Base-by-base conservation (phyloP, 2,113 vertebrate species). In the Ctenodactylus gundi region DNA sequence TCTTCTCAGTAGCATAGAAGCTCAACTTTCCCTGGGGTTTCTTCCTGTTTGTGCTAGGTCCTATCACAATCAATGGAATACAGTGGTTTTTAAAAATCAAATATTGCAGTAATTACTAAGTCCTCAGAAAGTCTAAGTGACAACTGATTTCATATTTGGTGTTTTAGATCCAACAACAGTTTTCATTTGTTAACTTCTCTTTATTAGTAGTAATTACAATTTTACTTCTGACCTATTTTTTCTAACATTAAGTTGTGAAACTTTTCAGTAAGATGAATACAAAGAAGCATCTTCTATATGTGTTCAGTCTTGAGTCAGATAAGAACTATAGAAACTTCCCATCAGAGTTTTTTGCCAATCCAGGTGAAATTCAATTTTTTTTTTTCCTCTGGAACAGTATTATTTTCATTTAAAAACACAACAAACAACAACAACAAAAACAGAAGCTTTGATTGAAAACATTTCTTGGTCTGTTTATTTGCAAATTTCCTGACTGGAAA, bases 121-220 rank as follows among this genome's bases (percentile, higher is more conserved):
- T 89, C 36, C 6, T 94, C 70, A 77, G 72, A 70, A 78, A 76
- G 34, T n/a, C 0, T 55, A 36, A 13, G 65, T 85, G 55, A 95
- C 29, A 41, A 14, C 17, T 86, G 18, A 53, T 6, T 86, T 3
- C 31, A 75, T 53, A 58, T 84, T 0, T 0, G 23, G 27, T 58
- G 36, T 95, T 97, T 91, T 87, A 82, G 15, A 82, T 81, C 49
- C 85, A 83, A 1, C 10, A 83, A 14, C 70, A 72, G 82, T 84
- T 93, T 96, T 95, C 13, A 90, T 94, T 92, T 11, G 17, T 64
- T 88, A 41, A 20, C 81, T 94, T 97, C 86, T 46, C 12, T 96
- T n/a, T 17, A 9, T 64, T 23, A 84, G 2, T 73, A 80, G 29
- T 94, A 86, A 84, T 53, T 75, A 72, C 15, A 39, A 8, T 76